Evolutionary conservation across 35 echinoderm and acorn worm genomes (phyloP), one percentile per base, ranked within the genome.

Genomic region (Apostichopus parvimensis): DNA sequence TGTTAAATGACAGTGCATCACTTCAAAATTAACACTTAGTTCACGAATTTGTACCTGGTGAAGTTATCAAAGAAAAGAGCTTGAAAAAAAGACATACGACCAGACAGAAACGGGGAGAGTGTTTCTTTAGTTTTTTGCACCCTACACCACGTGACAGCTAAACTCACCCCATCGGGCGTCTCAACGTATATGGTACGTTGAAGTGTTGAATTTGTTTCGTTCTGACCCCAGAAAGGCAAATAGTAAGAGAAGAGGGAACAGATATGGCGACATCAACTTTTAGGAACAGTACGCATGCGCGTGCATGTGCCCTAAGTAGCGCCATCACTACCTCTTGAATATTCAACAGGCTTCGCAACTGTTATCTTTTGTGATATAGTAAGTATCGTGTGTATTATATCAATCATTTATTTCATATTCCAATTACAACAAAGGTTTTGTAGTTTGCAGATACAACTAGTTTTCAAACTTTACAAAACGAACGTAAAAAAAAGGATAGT

Each of bases 81-180:
- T 84, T 4, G 54, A 84, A 59, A 84, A n/a, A 84, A 59, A 84
- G 81, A 84, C 8, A 1, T 78, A 78, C 17, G 17, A 78, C 34
- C 20, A 24, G 86, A 88, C 61, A 71, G 53, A 88, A 28, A 14
- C 34, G 12, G 21, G 71, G 86, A 52, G 61, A 72, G 25, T 34
- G 23, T 22, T 52, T 13, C 53, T 88, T 9, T 61, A 61, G 34
- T 72, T 73, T 18, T 57, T 26, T 87, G 18, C 83, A 87, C 24
- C 9, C 18, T 66, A 8, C 12, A 87, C 83, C 83, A 87, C 52
- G 60, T 88, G 23, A 88, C 86, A 88, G 71, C 71, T 75, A 22
- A 25, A 88, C 86, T 88, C 86, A 88, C 86, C 86, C 61, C 86
- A 52, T 72, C 68, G 57, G 83, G 53, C 53, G 68, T 64, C 57